Conservation (phyloP, 2,888 invertebrate species). For the Tenthredo mesomela region DNA sequence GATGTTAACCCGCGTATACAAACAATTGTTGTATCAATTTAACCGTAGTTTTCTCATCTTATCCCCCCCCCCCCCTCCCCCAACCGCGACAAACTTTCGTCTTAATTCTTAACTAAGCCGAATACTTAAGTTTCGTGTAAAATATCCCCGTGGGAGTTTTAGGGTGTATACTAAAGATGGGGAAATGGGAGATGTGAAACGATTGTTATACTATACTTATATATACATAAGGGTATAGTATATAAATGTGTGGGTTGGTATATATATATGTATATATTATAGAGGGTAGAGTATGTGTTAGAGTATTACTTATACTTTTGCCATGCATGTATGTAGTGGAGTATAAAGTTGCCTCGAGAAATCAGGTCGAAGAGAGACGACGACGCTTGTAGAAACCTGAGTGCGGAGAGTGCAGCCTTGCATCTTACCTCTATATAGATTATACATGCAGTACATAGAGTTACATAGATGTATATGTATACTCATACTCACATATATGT, state of each 20-base stretch:
- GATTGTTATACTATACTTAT: neutral
- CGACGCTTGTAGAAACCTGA: constrained; percentile 22
- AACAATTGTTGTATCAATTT: constrained; percentile 5
- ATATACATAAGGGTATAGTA: neutral
- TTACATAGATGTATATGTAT: neutral
- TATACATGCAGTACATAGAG: too few relatives aligned
- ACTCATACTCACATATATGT: neutral
- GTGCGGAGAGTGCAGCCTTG: constrained; percentile 49
- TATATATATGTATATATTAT: too few relatives aligned
- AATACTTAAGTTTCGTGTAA: constrained; percentile 14
- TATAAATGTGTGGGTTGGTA: too few relatives aligned
- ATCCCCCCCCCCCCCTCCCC: too few relatives aligned
- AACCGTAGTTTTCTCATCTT: neutral
- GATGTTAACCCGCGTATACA: neutral
- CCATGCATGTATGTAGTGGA: too few relatives aligned
- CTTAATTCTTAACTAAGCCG: constrained; percentile 22
- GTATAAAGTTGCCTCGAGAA: constrained; percentile 32
- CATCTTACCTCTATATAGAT: neutral
- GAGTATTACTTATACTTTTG: too few relatives aligned
- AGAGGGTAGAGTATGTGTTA: neutral
- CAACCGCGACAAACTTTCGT: neutral
- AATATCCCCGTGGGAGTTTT: neutral
- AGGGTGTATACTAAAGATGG: neutral
- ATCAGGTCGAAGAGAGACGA: constrained; percentile 38
- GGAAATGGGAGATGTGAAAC: neutral